Evolutionary conservation across 2,888 invertebrate species (phyloP), one percentile per base, ranked within the genome.

Genomic region (Tetranychus truncatus): DNA sequence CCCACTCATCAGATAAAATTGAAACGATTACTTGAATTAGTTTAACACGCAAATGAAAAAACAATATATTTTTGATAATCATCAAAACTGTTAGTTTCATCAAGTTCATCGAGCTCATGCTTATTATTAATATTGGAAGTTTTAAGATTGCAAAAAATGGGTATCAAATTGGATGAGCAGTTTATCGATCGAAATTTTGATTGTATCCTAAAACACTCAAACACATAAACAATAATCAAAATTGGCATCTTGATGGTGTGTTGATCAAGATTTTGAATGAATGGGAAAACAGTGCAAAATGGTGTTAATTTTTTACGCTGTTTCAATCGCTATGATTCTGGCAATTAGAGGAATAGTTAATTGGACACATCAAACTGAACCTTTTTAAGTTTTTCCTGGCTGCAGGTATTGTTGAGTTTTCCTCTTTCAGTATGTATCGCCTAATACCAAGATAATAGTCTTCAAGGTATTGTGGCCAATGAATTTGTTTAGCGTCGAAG

Each of bases 401-500:
- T 66, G 74, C 71, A 20, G 78, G 78, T 21, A 79, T 72, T 7
- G 78, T 77, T 24, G 77, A 76, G n/a, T 76, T 44, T 18, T 78
- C 78, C 75, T 79, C 79, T 76, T 79, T 79, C 7, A 79, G 74
- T 11, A 79, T 76, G 74, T 77, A 79, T 74, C 78, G 78, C 20
- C 79, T 76, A 65, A 77, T 78, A 44, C 79, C 79, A 20, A 79
- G 69, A 21, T 78, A 76, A 77, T 84, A 84, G 77, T 81, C 81
- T 77, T 83, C 82, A 71, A 83, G 76, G 77, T 84, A 84, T 2
- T 79, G 78, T 11, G 80, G 79, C 84, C 84, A 84, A 75, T 84
- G 77, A 24, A 84, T 78, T 73, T 81, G 78, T 6, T 80, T 80
- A 8, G 83, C 90, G 84, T 95, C 92, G 83, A 95, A 94, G 82